Conservation (phyloP, 2,113 vertebrate genomes). For the Lepidothrix coronata region DNA sequence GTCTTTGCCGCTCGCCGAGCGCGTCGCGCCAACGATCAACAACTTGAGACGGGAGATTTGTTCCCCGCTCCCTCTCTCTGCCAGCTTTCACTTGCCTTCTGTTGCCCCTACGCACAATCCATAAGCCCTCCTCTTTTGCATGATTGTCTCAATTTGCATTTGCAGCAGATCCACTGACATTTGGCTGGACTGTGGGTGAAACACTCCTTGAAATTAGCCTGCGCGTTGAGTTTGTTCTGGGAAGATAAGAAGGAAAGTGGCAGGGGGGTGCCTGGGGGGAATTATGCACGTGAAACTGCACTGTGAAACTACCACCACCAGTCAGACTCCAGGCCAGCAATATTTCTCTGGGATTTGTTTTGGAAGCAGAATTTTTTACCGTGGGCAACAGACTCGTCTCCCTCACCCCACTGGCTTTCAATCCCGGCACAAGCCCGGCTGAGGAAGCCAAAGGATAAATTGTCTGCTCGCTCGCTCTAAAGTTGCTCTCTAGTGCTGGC, state of each 20-base stretch:
- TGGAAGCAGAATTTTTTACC: constrained; percentile 54
- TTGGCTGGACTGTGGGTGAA: constrained; percentile 59
- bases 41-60: not conserved
- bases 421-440: not conserved
- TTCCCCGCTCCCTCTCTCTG: not conserved
- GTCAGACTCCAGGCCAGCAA: constrained; percentile 31
- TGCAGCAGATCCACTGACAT: constrained; percentile 53
- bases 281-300: constrained; percentile 41
- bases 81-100: constrained; percentile 32
- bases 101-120: not conserved
- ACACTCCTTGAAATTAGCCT: constrained; percentile 58
- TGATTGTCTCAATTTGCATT: constrained; percentile 54
- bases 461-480: constrained; percentile 48
- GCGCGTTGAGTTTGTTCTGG: constrained; percentile 61
- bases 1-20: not conserved
- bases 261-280: not conserved
- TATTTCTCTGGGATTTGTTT: constrained; percentile 53
- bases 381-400: constrained; percentile 51
- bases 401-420: constrained; percentile 59
- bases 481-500: constrained; percentile 47
- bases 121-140: not conserved
- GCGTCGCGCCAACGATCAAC: not conserved
- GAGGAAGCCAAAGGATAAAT: constrained; percentile 66
- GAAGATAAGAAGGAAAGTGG: constrained; percentile 59
- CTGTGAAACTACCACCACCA: constrained; percentile 48